Conservation (phyloP, 2,888 invertebrate genomes). For the Aleiodes alternator region DNA sequence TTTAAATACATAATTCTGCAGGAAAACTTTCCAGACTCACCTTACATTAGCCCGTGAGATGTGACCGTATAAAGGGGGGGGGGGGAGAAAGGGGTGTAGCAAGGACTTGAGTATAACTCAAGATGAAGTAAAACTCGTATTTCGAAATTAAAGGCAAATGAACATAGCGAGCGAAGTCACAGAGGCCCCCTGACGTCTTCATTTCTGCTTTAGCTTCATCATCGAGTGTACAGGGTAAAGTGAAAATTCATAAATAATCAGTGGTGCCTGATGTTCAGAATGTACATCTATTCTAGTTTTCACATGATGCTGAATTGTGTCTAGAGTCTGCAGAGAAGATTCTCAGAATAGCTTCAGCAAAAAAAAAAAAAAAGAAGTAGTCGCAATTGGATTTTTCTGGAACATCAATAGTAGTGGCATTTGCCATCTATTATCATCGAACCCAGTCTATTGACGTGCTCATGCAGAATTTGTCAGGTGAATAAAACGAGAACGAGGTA, state of each 20-base stretch:
- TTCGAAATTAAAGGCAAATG: constrained; percentile 25
- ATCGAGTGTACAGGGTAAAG: not conserved
- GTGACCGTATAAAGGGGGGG: not conserved
- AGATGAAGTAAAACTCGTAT: too few relatives aligned
- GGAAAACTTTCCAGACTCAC: constrained; percentile 40
- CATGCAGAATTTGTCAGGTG: constrained; percentile 22
- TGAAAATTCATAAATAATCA: constrained; percentile 6
- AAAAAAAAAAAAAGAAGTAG: too few relatives aligned
- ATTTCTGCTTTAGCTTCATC: not conserved
- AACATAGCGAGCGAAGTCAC: not conserved
- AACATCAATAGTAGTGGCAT: not conserved
- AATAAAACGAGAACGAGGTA: constrained; percentile 27
- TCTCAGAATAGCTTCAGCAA: too few relatives aligned
- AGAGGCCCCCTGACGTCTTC: not conserved
- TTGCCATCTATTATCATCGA: not conserved
- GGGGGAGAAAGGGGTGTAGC: not conserved
- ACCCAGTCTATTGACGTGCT: constrained; percentile 9
- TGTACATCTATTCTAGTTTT: not conserved
- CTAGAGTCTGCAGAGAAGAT: not conserved
- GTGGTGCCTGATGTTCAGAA: not conserved
- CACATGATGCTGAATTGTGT: not conserved
- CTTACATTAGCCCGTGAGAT: constrained; percentile 21
- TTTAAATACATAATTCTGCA: not conserved
- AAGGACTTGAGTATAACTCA: not conserved
- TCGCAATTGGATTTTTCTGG: too few relatives aligned